A percentile compares a stretch with the other conserved stretches of the same genome.
phyloP scores from a whole-genome alignment of 2,888 invertebrate genomes.

The Leptopilina syphax region DNA sequence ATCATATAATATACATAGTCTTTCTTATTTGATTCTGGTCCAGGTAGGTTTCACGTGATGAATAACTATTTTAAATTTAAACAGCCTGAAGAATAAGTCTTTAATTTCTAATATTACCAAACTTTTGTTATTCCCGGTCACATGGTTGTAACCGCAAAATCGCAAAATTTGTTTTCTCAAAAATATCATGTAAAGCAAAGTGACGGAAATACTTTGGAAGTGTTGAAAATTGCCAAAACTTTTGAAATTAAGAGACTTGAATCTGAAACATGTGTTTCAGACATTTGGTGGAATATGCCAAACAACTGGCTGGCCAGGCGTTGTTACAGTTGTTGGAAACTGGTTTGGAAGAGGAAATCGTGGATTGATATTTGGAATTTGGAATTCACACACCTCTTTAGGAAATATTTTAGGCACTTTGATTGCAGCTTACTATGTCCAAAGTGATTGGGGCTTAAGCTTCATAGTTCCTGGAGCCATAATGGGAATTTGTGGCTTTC shows the following conservation, averaged over 20 bases:
- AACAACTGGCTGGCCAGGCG: conserved; percentile 98
- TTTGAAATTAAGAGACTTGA: no score
- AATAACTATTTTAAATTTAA: background rate
- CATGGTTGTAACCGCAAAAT: no score
- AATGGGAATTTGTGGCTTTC: conserved; percentile 84
- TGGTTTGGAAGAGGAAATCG: conserved; percentile 97
- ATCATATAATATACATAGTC: conserved; percentile 87
- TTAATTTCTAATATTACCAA: no score
- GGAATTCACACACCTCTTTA: conserved; percentile 98
- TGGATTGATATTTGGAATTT: conserved; percentile 95
- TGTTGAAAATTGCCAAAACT: no score
- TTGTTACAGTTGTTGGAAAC: conserved; percentile 94
- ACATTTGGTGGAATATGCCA: conserved; percentile 91
- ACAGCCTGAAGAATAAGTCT: no score
- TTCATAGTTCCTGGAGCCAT: conserved; percentile 94
- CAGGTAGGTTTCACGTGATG: conserved; percentile 81
- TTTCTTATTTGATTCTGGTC: conserved; percentile 89
- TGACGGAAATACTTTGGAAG: no score
- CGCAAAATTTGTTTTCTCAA: no score
- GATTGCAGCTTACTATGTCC: conserved; percentile 93
- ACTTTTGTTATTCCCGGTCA: no score
- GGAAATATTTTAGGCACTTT: conserved; percentile 95
- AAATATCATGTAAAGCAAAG: no score
- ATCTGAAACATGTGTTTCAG: conserved; percentile 75
- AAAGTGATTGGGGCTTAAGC: conserved; percentile 92